Evolutionary conservation across 1,140 invertebrate genomes (phyloP).

Genomic region (Drosophila kepulauana): DNA sequence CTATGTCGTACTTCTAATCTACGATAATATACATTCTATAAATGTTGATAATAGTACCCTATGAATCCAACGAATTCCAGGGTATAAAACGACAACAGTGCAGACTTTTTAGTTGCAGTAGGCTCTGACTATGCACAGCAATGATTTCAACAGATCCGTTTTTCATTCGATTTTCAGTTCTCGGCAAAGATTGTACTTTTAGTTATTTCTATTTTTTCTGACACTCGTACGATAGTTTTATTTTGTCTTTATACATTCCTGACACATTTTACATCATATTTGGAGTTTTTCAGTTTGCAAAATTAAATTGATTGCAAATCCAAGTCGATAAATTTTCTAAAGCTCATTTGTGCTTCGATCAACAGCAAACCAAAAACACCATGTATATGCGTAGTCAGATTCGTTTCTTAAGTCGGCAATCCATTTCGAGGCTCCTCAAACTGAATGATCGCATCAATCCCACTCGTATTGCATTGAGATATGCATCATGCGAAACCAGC

Average conservation of each 20-base stretch:
- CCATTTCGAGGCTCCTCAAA: neutral
- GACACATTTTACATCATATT: neutral
- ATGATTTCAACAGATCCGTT: neutral
- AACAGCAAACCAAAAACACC: neutral
- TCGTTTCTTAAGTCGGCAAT: neutral
- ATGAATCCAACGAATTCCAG: too few relatives aligned
- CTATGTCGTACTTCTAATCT: too few relatives aligned
- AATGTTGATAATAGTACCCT: too few relatives aligned
- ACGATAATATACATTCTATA: too few relatives aligned
- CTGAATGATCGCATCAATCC: neutral
- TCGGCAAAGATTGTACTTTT: neutral
- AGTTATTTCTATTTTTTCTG: conserved; percentile 10
- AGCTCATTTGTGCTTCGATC: neutral
- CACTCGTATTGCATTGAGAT: neutral
- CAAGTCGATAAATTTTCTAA: neutral
- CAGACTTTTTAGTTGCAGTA: neutral
- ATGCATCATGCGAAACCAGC: conserved; percentile 38
- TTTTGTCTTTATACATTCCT: neutral
- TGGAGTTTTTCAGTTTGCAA: neutral
- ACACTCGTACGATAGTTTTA: conserved; percentile 7
- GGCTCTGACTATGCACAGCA: neutral
- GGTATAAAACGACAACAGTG: too few relatives aligned
- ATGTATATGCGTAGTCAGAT: conserved; percentile 13
- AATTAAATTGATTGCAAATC: conserved; percentile 4
- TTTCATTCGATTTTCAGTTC: conserved; percentile 25